These are phyloP conservation scores for Neomicropteryx cornuta DNA, from an alignment of 1,140 invertebrate genomes.

Conservation along the genomic window DNA sequence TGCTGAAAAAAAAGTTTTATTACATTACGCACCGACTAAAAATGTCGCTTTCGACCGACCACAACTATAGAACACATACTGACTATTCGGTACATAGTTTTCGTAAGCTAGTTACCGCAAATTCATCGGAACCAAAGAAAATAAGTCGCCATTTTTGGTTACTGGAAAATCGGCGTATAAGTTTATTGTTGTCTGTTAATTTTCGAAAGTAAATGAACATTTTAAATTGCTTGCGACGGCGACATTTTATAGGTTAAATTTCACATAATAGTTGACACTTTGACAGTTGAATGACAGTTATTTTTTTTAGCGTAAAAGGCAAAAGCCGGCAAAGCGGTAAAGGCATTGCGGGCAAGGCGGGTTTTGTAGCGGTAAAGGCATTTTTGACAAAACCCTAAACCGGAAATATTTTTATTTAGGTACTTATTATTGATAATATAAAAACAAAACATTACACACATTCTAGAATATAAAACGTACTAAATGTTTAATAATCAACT, in stretches of 20 bases:
- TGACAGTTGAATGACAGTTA: too few relatives aligned
- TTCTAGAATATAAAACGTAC: too few relatives aligned
- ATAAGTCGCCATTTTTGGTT: conserved; percentile 39
- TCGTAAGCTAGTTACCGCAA: conserved; percentile 51
- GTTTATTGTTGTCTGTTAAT: too few relatives aligned
- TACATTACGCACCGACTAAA: not conserved
- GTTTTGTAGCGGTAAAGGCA: too few relatives aligned
- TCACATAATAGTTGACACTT: not conserved
- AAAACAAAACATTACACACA: too few relatives aligned
- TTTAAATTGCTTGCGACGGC: not conserved
- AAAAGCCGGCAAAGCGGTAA: too few relatives aligned
- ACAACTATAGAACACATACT: conserved; percentile 18
- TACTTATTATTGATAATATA: too few relatives aligned
- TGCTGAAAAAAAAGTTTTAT: conserved; percentile 19
- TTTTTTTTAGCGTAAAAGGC: too few relatives aligned
- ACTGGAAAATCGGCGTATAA: not conserved
- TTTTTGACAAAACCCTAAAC: too few relatives aligned
- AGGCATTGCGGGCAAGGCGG: too few relatives aligned
- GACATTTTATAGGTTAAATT: not conserved
- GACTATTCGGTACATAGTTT: conserved; percentile 36
- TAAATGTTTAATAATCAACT: too few relatives aligned
- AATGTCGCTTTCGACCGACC: conserved; percentile 4
- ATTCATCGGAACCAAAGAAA: conserved; percentile 59
- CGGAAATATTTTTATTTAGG: too few relatives aligned
- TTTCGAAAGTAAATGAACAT: not conserved